Base-by-base conservation (phyloP, 1,140 invertebrate genomes). In the Drosophila ercepeae region DNA sequence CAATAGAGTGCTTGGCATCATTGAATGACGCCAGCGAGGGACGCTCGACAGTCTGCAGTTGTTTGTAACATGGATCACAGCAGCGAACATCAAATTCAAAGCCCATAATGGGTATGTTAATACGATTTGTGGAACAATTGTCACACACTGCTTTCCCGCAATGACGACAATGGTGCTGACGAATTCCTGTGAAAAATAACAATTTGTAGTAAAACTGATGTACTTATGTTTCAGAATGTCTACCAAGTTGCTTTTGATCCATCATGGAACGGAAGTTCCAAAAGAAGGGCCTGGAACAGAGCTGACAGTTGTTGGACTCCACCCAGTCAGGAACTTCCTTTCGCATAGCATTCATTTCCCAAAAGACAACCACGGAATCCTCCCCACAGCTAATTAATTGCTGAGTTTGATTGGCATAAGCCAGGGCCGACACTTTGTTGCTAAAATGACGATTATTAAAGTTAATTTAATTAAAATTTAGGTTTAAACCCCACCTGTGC, bases 261-360 rank as follows among this genome's bases (percentile, higher is more conserved):
- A 99, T 98, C 98, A 99, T 99, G 6, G 97, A 97, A 75, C 96
- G 94, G 19, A 99, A 94, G 92, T 99, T 99, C 98, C 99, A 99
- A 91, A 99, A 99, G 92, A 99, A 99, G 16, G 99, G 99, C 72
- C 95, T 93, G 34, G 95, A 94, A 92, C 99, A 99, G 51, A 97
- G 93, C 92, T 99, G 95, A 91, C 99, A 99, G 27, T 95, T 94
- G 92, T 99, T 98, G 55, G 96, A 95, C 89, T 99, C 98, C 59
- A 95, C 94, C 99, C 99, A 99, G 55, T 95, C 94, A 8, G 98
- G 97, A 11, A 98, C 99, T 95, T 99, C 97, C 90, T 95, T 94
- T 48, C 98, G 93, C 81, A 95, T 94, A 14, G 95, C 94, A 58
- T 95, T 94, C 93, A 99, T 98, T 92, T 99, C 96, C 99, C 99